phyloP scores from a whole-genome alignment of 2,888 invertebrate species.

The Ophraella communa region DNA sequence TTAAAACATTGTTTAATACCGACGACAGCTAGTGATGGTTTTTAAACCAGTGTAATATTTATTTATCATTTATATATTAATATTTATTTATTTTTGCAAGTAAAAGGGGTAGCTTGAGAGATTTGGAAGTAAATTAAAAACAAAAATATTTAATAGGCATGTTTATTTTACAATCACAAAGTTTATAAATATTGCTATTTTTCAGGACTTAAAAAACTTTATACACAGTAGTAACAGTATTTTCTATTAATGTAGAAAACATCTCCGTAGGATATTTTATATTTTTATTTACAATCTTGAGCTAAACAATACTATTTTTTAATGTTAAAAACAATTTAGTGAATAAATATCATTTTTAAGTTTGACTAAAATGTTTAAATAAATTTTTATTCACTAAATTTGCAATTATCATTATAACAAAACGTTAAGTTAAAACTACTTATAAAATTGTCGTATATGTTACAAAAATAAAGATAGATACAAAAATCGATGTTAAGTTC shows the following conservation, averaged over 20 bases:
- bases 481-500: conserved; percentile 24
- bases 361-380: conserved; percentile 17
- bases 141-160: conserved; percentile 46
- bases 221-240: conserved; percentile 59
- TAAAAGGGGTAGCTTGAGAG: too few species aligned
- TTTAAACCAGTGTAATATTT: too few species aligned
- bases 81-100: too few species aligned
- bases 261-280: conserved; percentile 51
- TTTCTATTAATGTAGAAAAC: conserved; percentile 59
- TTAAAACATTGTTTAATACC: too few species aligned
- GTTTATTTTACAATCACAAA: conserved; percentile 60
- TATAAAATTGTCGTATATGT: conserved; percentile 24
- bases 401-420: conserved; percentile 33
- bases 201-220: conserved; percentile 59
- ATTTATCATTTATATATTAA: too few species aligned
- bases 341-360: background rate
- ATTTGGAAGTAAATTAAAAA: conserved; percentile 15
- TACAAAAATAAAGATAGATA: conserved; percentile 33
- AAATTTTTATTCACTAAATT: background rate
- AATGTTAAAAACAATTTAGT: background rate
- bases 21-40: too few species aligned
- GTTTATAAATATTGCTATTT: conserved; percentile 61
- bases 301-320: conserved; percentile 47
- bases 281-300: conserved; percentile 58
- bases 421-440: conserved; percentile 1